These are phyloP conservation scores for Probosciger aterrimus DNA, from an alignment of 2,113 vertebrate species.

Conservation along the genomic window DNA sequence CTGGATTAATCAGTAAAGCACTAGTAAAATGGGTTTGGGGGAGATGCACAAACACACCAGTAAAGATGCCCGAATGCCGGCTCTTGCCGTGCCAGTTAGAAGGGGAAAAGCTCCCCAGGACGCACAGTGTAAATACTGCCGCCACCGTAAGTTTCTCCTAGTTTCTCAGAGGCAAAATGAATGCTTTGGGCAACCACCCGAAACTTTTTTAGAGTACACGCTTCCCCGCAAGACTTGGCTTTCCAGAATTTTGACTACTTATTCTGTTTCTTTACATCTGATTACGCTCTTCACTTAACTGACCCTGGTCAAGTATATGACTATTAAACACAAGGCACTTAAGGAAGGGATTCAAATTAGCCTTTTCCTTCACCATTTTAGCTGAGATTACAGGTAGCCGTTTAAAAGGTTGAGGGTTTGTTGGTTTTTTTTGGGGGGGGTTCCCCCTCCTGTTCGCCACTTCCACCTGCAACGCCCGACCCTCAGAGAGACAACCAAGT, in stretches of 20 bases:
- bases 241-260: not conserved
- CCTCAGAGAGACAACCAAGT: not conserved
- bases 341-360: not conserved
- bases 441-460: rapidly evolving
- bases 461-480: not conserved
- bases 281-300: not conserved
- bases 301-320: not conserved
- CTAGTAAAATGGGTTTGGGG: rapidly evolving
- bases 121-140: not conserved
- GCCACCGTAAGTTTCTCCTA: not conserved
- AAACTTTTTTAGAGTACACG: not conserved
- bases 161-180: not conserved
- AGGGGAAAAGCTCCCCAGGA: not conserved
- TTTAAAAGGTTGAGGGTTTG: not conserved
- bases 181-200: not conserved
- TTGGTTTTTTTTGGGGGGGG: too few species aligned
- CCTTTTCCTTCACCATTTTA: not conserved
- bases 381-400: not conserved
- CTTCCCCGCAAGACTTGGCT: not conserved
- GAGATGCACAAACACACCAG: not conserved
- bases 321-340: not conserved
- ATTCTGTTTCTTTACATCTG: not conserved
- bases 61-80: not conserved
- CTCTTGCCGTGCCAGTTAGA: not conserved
- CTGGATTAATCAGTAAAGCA: not conserved